Conservation (phyloP, 2,797 vertebrate genomes). For the Sebastes cheni region DNA sequence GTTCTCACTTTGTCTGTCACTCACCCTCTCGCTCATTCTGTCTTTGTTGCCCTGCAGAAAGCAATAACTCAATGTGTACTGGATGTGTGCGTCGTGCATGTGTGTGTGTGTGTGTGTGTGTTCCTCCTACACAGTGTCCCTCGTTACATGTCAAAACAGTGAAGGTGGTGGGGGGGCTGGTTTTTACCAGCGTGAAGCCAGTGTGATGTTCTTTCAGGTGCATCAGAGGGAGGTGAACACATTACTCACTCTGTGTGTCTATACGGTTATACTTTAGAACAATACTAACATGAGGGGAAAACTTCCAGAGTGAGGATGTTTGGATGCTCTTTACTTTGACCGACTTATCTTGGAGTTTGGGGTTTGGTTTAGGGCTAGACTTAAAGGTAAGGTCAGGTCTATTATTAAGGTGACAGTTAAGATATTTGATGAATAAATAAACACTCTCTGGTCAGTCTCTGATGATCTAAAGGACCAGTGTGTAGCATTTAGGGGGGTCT, state of each 20-base stretch:
- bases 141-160: background rate
- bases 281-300: background rate
- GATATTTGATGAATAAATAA: no score
- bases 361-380: no score
- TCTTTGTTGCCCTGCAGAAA: conserved; percentile 11
- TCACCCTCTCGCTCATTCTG: background rate
- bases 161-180: background rate
- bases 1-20: background rate
- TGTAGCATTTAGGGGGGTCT: no score
- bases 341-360: no score
- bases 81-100: background rate
- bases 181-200: background rate
- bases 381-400: no score
- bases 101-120: background rate
- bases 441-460: no score
- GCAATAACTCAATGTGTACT: conserved; percentile 2
- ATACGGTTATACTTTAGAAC: no score
- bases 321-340: no score
- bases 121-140: conserved; percentile 6
- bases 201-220: conserved; percentile 7
- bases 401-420: no score
- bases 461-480: no score
- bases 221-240: background rate
- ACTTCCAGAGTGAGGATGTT: background rate
- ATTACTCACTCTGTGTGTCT: background rate